Evolutionary conservation across 2,888 invertebrate species (phyloP).

Genomic region (Spicauda simplicius): DNA sequence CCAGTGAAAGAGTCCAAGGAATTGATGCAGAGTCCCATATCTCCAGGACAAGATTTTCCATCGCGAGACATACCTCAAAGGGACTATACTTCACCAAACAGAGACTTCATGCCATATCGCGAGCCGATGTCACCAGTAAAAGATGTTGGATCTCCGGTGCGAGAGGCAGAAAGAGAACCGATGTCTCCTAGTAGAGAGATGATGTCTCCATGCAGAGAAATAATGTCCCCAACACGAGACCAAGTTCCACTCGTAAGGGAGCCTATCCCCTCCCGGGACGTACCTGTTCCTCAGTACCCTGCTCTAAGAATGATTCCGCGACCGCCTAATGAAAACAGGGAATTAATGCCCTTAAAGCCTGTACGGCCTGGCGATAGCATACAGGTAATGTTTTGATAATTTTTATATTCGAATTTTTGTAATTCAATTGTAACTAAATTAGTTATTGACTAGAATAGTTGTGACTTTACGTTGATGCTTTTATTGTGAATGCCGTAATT

Average conservation of each 20-base stretch:
- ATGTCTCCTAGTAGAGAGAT: not conserved
- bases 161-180: not conserved
- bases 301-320: conserved; percentile 46
- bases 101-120: not conserved
- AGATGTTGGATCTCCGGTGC: not conserved
- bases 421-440: no score
- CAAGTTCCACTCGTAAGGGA: not conserved
- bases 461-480: no score
- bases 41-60: not conserved
- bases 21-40: conserved; percentile 14
- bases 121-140: not conserved
- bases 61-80: not conserved
- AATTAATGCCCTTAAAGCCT: conserved; percentile 51
- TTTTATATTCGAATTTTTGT: not conserved
- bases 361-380: conserved; percentile 39
- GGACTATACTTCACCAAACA: not conserved
- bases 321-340: conserved; percentile 39
- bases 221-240: not conserved
- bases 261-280: conserved; percentile 25
- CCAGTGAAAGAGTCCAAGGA: conserved; percentile 26
- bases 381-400: conserved; percentile 15
- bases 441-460: no score
- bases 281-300: conserved; percentile 46
- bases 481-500: no score
- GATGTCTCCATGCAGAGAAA: not conserved